Evolutionary conservation across 2,888 invertebrate species (phyloP).

Genomic region (Tipula confusa): DNA sequence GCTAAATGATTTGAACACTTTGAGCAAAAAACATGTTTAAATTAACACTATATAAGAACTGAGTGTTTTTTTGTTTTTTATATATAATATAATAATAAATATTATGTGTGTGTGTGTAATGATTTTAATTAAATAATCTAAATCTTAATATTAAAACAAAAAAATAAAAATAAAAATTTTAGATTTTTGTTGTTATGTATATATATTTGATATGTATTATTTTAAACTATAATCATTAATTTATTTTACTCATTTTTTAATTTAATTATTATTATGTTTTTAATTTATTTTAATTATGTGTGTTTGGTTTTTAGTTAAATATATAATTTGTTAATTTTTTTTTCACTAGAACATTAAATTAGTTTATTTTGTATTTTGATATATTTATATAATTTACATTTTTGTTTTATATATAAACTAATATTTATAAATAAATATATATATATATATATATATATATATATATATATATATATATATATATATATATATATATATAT

Average conservation of each 20-base stretch:
- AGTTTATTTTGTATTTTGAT: not conserved
- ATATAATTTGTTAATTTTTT: conserved; percentile 6
- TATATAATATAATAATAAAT: not conserved
- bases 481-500: not conserved
- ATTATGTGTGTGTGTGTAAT: not conserved
- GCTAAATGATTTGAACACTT: not conserved
- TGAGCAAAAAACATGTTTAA: not conserved
- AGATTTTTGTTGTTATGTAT: not conserved
- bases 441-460: not conserved
- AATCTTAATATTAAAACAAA: not conserved
- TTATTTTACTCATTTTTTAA: not conserved
- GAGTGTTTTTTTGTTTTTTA: too few relatives aligned
- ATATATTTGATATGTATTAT: conserved; percentile 16
- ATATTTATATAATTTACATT: conserved; percentile 25
- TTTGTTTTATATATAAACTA: not conserved
- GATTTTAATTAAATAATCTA: not conserved
- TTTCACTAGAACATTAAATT: conserved; percentile 8
- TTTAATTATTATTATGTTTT: not conserved
- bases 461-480: not conserved
- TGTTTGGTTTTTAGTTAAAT: not conserved
- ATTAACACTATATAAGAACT: too few relatives aligned
- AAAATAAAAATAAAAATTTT: not conserved
- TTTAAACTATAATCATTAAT: not conserved
- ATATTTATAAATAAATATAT: not conserved
- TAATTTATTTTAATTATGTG: not conserved